Conservation (phyloP, 2,113 vertebrate species). For the Etheostoma spectabile region DNA sequence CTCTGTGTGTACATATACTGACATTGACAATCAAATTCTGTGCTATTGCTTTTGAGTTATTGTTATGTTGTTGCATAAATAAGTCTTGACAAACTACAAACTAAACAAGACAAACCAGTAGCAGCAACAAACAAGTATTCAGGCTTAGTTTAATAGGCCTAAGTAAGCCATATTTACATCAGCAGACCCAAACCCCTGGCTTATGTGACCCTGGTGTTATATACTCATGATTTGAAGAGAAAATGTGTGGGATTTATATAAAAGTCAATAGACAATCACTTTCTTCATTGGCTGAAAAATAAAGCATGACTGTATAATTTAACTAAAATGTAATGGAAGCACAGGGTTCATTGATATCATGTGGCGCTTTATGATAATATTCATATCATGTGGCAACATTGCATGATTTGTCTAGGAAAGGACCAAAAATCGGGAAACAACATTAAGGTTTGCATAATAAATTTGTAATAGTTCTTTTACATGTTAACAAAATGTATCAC, state of each 20-base stretch:
- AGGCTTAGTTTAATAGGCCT: constrained; percentile 11
- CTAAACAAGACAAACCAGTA: background rate
- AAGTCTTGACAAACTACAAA: background rate
- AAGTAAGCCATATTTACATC: constrained; percentile 23
- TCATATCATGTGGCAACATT: constrained; percentile 47
- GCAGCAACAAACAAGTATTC: background rate
- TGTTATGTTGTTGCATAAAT: background rate
- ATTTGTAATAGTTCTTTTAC: too few species aligned
- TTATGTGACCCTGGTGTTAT: constrained; percentile 28
- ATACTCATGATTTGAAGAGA: constrained; percentile 13
- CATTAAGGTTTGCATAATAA: too few species aligned
- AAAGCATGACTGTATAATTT: constrained; percentile 14
- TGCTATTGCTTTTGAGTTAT: background rate
- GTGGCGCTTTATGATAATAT: constrained; percentile 19
- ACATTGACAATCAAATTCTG: background rate
- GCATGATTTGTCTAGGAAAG: constrained; percentile 18
- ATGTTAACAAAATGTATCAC: too few species aligned
- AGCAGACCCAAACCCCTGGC: constrained; percentile 40
- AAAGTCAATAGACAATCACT: background rate
- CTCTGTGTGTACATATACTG: constrained; percentile 5
- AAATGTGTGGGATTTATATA: constrained; percentile 5
- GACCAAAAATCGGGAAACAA: background rate
- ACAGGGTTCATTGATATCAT: constrained; percentile 22
- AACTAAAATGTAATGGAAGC: constrained; percentile 1
- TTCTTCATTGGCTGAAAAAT: constrained; percentile 5